A percentile compares a stretch with the other conserved stretches of the same genome.
Evolutionary conservation across 35 echinoderm and acorn worm species (phyloP).

Genomic region (Diadema setosum): DNA sequence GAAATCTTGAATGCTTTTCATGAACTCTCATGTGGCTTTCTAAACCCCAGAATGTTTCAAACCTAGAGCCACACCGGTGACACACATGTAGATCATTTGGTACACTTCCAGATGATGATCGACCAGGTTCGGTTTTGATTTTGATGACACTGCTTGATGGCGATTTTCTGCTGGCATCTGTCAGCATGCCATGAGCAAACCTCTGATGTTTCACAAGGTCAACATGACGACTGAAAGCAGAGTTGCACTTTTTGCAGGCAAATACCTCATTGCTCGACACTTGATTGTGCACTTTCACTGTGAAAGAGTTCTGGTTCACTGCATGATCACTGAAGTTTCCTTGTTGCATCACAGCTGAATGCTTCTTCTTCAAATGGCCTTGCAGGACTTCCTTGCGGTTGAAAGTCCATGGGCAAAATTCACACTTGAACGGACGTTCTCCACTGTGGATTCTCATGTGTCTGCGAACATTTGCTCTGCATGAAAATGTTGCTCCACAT

Average conservation of each 20-base stretch:
- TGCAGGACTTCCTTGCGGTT: background rate
- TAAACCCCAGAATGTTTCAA: background rate
- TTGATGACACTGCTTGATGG: background rate
- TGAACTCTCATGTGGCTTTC: background rate
- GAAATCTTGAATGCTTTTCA: background rate
- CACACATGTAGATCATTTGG: background rate
- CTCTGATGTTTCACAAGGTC: background rate
- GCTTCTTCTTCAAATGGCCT: background rate
- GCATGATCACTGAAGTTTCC: background rate
- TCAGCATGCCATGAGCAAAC: background rate
- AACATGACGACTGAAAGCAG: background rate
- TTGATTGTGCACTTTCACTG: background rate
- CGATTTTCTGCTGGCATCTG: background rate
- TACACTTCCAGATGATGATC: background rate
- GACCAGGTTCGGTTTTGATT: background rate
- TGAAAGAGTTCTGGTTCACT: no score
- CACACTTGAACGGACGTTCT: conserved; percentile 23
- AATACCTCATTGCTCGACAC: background rate
- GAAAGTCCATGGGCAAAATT: background rate
- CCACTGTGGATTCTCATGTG: conserved; percentile 36
- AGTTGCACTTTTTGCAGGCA: background rate
- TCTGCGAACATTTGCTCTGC: background rate
- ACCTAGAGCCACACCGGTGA: background rate
- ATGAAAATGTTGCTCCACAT: background rate
- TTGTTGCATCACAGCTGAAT: background rate